Conservation (phyloP, 2,113 vertebrate species). For the Heterotis niloticus region DNA sequence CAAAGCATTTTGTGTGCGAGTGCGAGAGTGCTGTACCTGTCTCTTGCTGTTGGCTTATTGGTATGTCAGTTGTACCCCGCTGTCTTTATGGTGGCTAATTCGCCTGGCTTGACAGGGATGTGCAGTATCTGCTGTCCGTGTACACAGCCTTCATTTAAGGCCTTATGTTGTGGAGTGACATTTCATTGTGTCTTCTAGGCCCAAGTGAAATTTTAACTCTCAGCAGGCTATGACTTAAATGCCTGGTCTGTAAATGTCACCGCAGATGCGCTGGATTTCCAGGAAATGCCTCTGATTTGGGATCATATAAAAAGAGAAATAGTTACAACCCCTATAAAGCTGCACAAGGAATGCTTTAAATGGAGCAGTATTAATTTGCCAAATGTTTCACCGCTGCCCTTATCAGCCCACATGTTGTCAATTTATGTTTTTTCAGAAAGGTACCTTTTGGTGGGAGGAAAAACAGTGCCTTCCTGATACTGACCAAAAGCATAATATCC, state of each 20-base stretch:
- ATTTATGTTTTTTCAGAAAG: background rate
- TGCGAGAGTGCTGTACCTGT: background rate
- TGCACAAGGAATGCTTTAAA: background rate
- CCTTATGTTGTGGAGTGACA: background rate
- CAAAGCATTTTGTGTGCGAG: background rate
- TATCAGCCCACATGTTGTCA: background rate
- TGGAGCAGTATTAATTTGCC: conserved; percentile 1
- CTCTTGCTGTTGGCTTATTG: background rate
- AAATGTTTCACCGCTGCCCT: background rate
- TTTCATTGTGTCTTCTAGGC: too few relatives aligned
- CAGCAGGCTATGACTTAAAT: too few relatives aligned
- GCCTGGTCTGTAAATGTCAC: background rate
- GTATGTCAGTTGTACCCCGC: background rate
- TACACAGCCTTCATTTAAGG: background rate
- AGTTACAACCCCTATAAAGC: background rate
- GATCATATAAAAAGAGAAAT: background rate
- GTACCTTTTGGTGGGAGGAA: conserved; percentile 3
- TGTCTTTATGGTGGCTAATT: background rate
- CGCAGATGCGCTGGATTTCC: background rate
- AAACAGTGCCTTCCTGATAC: background rate
- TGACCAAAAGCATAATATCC: background rate
- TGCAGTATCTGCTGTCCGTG: background rate
- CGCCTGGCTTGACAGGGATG: background rate
- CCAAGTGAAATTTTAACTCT: too few relatives aligned
- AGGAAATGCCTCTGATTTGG: background rate